Evolutionary conservation across 2,797 vertebrate species (phyloP), one percentile per base, ranked within the genome.

Genomic region (Lates japonicus): DNA sequence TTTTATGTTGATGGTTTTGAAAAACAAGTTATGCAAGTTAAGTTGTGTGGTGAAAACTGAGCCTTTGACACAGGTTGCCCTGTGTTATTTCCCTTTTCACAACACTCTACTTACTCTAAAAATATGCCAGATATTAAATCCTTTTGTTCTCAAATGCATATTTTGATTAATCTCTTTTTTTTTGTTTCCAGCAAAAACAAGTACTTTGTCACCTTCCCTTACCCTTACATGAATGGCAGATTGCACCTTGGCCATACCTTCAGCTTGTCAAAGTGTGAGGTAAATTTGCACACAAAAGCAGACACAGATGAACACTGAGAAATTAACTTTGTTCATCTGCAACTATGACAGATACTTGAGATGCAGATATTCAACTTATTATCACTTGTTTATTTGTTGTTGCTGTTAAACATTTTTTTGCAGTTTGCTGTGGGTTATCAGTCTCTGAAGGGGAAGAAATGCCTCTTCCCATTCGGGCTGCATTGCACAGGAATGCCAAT

Each of bases 401-500:
- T 82, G 31, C 5, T 86, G 55, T 73, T 75, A 0, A 25, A 44
- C 1, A 88, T 72, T 67, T 73, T 87, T 72, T 33, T 84, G 0
- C 78, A 99, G 98, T 99, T 99, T 74, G 94, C 92, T 57, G 80
- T 98, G 55, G 98, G 98, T 17, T 99, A 96, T 89, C 98, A 99
- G 92, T 93, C 96, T 76, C 76, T 99, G 78, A 99, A 98, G 94
- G 98, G 98, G 70, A 99, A 96, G 89, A 94, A 42, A 37, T 99
- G 98, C 80, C 94, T 99, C 59, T 99, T 99, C 80, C 98, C 98
- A 0, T 99, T 99, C 17, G 98, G 98, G 14, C 92, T 99, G 3
- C 98, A 99, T 90, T 99, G 98, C 89, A 99, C 98, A 37, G 98
- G 98, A 81, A 99, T 99, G 98, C 98, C 98, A 13, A 99, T 99